phyloP scores from a whole-genome alignment of 2,797 vertebrate species.

The Spinus olivaceus region DNA sequence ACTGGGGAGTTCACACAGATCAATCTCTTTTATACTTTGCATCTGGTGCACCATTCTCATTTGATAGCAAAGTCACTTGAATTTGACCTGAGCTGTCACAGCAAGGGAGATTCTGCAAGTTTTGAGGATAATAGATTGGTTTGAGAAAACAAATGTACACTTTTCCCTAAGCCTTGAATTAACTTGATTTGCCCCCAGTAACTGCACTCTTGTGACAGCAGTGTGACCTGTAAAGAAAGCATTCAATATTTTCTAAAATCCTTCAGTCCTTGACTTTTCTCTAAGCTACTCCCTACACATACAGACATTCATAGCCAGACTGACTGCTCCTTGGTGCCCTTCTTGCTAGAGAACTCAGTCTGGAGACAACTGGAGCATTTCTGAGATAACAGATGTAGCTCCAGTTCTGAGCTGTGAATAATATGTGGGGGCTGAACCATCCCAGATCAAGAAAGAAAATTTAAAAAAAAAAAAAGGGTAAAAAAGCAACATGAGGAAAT shows the following conservation, averaged over 20 bases:
- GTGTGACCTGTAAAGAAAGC: neutral
- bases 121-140: neutral
- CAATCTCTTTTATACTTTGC: neutral
- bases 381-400: neutral
- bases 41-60: neutral
- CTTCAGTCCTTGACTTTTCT: neutral
- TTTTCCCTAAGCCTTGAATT: neutral
- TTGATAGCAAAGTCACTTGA: neutral
- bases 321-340: neutral
- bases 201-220: neutral
- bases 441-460: neutral
- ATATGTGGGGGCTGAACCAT: neutral
- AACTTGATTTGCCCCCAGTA: neutral
- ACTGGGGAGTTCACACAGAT: constrained; percentile 2
- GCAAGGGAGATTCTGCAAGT: neutral
- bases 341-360: neutral
- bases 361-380: neutral
- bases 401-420: neutral
- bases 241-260: neutral
- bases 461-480: neutral
- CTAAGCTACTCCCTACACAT: neutral
- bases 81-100: constrained; percentile 13
- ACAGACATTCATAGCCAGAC: neutral
- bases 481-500: neutral
- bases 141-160: neutral